Percentiles rank a stretch among this genome's conserved stretches.
Evolutionary conservation across 2,888 invertebrate genomes (phyloP).

Genomic region (Nomada ferruginata): DNA sequence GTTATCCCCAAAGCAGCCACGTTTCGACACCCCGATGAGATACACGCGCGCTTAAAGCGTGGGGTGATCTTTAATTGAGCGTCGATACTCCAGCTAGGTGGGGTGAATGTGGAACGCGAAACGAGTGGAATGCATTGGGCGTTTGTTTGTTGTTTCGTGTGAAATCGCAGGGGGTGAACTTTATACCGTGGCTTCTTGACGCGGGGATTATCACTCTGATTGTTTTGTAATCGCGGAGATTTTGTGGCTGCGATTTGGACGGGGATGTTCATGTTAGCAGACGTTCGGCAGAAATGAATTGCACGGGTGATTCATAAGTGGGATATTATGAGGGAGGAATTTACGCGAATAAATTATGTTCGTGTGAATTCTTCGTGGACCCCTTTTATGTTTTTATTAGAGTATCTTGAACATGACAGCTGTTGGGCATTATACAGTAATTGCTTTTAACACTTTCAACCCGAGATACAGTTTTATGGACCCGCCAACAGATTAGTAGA

Average conservation of each 20-base stretch:
- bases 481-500: neutral
- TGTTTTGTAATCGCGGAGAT: too few relatives aligned
- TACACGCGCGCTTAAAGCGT: neutral
- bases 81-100: constrained; percentile 25
- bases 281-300: too few relatives aligned
- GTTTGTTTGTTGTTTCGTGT: constrained; percentile 13
- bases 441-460: constrained; percentile 7
- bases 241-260: too few relatives aligned
- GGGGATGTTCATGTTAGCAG: too few relatives aligned
- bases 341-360: too few relatives aligned
- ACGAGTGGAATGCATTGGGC: neutral
- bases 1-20: constrained; percentile 61
- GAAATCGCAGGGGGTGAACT: neutral
- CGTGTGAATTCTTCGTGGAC: neutral
- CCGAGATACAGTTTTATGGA: neutral
- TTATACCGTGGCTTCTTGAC: neutral
- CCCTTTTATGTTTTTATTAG: neutral
- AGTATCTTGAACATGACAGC: neutral
- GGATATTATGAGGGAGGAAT: too few relatives aligned
- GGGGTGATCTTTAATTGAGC: constrained; percentile 46
- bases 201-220: too few relatives aligned
- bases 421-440: neutral
- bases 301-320: too few relatives aligned
- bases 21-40: constrained; percentile 27
- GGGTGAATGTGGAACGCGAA: constrained; percentile 31